Base-by-base conservation (phyloP, 37 sponge, comb jelly and placozoan genomes). In the Cliona cf. orientalis region DNA sequence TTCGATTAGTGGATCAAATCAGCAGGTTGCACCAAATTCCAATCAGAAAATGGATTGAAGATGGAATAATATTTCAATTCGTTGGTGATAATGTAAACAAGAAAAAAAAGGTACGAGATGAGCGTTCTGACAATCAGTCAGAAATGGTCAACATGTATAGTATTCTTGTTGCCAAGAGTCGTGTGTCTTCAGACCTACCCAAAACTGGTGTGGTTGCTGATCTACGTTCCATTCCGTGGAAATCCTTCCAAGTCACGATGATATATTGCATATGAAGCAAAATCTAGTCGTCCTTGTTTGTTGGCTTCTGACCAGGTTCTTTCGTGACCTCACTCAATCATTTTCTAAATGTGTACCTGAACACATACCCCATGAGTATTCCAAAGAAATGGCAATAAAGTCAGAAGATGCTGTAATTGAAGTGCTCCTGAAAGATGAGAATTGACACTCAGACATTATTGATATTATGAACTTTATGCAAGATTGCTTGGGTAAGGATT, bases 71-170 rank as follows among this genome's bases (percentile, higher is more conserved):
- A 2, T 41, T 80, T 31, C 73, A 80, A 56, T 80, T 80, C 55
- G 75, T 80, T 49, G 80, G 80, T 25, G 71, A 43, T 7, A 80
- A 80, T 62, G 79, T 78, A 42, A 72, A 78, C 66, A 78, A 80
- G 43, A 70, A 36, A 17, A 21, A 14, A 26, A 23, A n/a, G 37
- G 80, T 64, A 72, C 36, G 80, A 2, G 71, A 74, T 49, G 55
- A 74, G 28, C 45, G 82, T 1, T 37, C 21, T 53, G 82, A 80
- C 53, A 46, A 80, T 7, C 58, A 74, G 19, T 36, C 35, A 31
- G 57, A 57, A 19, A 17, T 74, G 55, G 21, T 32, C n/a, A 55
- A 74, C 55, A 80, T 80, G 71, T 80, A 74, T 74, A 80, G 82
- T 61, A 17, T 73, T 17, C 58, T 80, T 26, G 82, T 44, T 19